A percentile compares a stretch with the other conserved stretches of the same genome.
These are phyloP conservation scores for Cromileptes altivelis DNA, from an alignment of 2,113 vertebrate species.

Conservation along the genomic window DNA sequence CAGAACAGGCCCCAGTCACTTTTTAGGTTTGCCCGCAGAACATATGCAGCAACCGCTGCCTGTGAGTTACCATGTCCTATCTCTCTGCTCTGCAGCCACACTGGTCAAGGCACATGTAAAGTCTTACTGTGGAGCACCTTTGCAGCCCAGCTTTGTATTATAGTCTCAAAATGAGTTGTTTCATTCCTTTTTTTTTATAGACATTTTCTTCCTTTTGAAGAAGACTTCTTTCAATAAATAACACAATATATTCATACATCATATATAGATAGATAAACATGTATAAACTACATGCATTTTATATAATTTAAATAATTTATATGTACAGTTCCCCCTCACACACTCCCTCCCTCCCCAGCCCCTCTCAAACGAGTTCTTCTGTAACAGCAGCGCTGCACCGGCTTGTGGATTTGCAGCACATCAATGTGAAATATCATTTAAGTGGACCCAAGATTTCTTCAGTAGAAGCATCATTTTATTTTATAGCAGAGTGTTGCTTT, in stretches of 20 bases:
- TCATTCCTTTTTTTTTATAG: constrained; percentile 77
- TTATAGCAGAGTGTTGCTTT: constrained; percentile 25
- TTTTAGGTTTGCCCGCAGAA: constrained; percentile 21
- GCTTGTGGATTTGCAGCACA: constrained; percentile 55
- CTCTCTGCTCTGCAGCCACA: constrained; percentile 53
- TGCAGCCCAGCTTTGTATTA: constrained; percentile 81
- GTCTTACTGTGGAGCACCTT: constrained; percentile 79
- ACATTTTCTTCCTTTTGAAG: constrained; percentile 68
- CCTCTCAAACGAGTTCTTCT: constrained; percentile 45
- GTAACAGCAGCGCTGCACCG: constrained; percentile 29
- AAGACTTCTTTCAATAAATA: constrained; percentile 95
- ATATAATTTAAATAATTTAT: constrained; percentile 99
- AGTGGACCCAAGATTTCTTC: constrained; percentile 62
- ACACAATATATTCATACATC: constrained; percentile 89
- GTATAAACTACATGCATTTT: constrained; percentile 99
- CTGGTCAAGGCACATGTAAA: constrained; percentile 78
- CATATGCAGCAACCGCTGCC: constrained; percentile 22
- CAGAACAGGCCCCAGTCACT: not conserved
- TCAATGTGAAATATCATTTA: constrained; percentile 58
- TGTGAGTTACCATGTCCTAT: constrained; percentile 31
- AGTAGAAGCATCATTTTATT: constrained; percentile 42
- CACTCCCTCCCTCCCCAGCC: constrained; percentile 8
- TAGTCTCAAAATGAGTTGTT: constrained; percentile 65
- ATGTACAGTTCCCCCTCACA: constrained; percentile 82
- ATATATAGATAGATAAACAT: constrained; percentile 91